Conservation (phyloP, 2,888 invertebrate genomes). For the Caenorhabditis parvicauda region DNA sequence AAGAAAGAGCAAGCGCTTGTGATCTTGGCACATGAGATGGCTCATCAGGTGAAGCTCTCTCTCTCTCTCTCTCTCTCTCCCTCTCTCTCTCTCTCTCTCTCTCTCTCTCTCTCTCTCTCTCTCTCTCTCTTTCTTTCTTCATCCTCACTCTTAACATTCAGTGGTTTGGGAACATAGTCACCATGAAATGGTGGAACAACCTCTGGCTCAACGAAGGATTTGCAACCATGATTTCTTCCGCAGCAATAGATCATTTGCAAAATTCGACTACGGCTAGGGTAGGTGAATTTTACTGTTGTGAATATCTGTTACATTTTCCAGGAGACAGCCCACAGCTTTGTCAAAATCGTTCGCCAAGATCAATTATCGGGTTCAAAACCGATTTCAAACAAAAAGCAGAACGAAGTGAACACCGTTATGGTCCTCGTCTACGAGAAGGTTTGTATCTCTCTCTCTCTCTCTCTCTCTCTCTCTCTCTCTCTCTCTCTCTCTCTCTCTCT, state of each 20-base stretch:
- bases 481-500: too few species aligned
- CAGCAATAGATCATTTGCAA: constrained; percentile 28
- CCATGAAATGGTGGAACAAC: constrained; percentile 60
- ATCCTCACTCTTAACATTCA: constrained; percentile 25
- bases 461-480: too few species aligned
- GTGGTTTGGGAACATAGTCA: constrained; percentile 59
- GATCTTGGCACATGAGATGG: constrained; percentile 43
- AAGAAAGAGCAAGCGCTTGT: constrained; percentile 19
- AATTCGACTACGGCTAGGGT: too few species aligned
- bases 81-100: too few species aligned
- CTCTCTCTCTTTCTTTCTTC: too few species aligned
- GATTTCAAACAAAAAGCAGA: neutral
- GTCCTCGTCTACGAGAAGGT: too few species aligned
- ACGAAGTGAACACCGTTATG: neutral
- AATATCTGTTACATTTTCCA: neutral
- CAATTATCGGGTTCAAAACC: neutral
- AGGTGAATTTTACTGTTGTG: neutral
- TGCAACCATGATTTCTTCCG: constrained; percentile 34
- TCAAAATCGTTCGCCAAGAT: too few species aligned
- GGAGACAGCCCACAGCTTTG: too few species aligned
- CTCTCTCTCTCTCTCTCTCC: too few species aligned
- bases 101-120: too few species aligned
- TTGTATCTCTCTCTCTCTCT: too few species aligned
- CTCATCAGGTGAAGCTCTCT: constrained; percentile 47
- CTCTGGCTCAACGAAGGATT: constrained; percentile 57